Conservation (phyloP, 2,888 invertebrate species). For the Drosophila pseudotalamancana region DNA sequence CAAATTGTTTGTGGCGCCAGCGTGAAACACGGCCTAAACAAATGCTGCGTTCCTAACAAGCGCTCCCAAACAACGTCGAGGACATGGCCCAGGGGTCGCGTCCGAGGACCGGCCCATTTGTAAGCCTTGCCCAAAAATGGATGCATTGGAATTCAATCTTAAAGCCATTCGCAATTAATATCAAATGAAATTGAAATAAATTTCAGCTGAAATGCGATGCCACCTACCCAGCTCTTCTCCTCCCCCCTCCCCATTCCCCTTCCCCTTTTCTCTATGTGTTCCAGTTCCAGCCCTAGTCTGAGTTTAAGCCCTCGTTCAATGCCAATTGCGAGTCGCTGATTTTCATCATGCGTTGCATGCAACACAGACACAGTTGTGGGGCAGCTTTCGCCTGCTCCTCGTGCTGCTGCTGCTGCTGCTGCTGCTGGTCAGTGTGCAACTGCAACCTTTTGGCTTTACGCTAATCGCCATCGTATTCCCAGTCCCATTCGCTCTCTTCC, state of each 20-base stretch:
- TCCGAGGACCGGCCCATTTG: conserved; percentile 67
- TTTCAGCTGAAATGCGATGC: conserved; percentile 66
- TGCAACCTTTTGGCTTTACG: conserved; percentile 73
- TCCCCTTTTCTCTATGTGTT: no score
- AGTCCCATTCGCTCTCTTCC: conserved; percentile 30
- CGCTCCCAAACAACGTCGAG: conserved; percentile 16
- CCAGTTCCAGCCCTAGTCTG: neutral
- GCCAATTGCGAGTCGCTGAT: conserved; percentile 66
- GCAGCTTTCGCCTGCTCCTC: conserved; percentile 39
- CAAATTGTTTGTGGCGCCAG: conserved; percentile 81
- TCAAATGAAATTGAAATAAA: conserved; percentile 85
- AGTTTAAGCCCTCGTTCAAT: conserved; percentile 8
- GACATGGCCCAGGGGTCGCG: conserved; percentile 48
- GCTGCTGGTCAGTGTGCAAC: conserved; percentile 68
- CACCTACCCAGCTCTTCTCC: conserved; percentile 53
- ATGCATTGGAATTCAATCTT: conserved; percentile 76
- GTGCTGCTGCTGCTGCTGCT: neutral
- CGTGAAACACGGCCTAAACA: conserved; percentile 33
- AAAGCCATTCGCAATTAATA: conserved; percentile 84
- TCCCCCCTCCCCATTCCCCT: no score
- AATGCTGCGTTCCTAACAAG: conserved; percentile 45
- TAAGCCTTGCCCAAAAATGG: conserved; percentile 68
- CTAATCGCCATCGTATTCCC: conserved; percentile 76
- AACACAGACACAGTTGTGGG: conserved; percentile 18
- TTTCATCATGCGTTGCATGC: conserved; percentile 83